phyloP scores from a whole-genome alignment of 2,113 vertebrate species.

The Procavia capensis region DNA sequence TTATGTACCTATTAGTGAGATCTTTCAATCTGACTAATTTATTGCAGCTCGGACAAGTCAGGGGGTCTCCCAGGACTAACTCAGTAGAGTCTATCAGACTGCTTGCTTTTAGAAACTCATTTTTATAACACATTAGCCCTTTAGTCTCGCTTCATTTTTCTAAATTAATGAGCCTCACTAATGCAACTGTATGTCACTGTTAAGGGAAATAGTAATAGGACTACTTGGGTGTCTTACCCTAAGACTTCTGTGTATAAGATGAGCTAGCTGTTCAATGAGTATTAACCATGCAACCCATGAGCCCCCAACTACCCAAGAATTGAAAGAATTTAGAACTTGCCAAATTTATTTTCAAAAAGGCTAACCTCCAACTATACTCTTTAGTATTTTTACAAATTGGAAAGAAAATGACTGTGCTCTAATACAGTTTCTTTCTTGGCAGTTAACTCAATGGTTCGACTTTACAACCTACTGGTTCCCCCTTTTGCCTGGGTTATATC shows the following conservation, averaged over 20 bases:
- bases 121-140: neutral
- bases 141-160: neutral
- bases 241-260: neutral
- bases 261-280: neutral
- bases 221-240: neutral
- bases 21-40: neutral
- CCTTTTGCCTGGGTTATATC: neutral
- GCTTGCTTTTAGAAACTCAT: neutral
- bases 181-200: neutral
- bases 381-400: neutral
- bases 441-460: constrained; percentile 18
- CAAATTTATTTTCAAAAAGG: neutral
- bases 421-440: neutral
- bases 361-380: neutral
- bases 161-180: neutral
- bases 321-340: neutral
- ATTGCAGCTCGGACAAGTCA: neutral
- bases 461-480: neutral
- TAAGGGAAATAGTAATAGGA: neutral
- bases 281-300: neutral
- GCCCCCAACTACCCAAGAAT: neutral
- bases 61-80: neutral
- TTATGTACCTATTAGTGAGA: neutral
- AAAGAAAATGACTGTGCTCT: neutral
- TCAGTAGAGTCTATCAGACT: neutral